Conservation (phyloP, 2,797 vertebrate species). For the Coilia nasus region DNA sequence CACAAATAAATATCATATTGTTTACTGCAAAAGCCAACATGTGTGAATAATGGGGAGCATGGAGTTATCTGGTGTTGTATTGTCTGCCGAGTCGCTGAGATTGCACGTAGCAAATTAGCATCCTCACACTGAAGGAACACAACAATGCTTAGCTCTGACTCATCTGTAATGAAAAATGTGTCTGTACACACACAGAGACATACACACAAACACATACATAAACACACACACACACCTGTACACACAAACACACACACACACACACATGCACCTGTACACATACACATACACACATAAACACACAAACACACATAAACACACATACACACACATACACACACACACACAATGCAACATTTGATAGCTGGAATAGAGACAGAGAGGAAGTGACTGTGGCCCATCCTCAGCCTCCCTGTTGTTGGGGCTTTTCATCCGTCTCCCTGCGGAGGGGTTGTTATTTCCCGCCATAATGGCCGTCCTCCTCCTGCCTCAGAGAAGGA, state of each 20-base stretch:
- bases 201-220: neutral
- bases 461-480: neutral
- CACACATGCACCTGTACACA: neutral
- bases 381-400: neutral
- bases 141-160: neutral
- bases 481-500: neutral
- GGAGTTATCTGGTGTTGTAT: neutral
- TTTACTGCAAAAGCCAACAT: neutral
- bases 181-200: neutral
- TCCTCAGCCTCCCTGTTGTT: neutral
- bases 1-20: neutral
- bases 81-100: neutral
- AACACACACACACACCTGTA: no score
- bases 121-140: neutral
- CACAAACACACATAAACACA: no score
- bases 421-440: neutral
- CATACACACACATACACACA: no score
- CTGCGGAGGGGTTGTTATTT: neutral
- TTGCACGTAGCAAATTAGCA: neutral
- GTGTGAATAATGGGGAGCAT: neutral
- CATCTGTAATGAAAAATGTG: neutral
- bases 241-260: neutral
- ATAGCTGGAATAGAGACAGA: neutral
- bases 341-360: no score
- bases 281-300: neutral